Percentiles rank a stretch among this genome's conserved stretches.
phyloP scores from a whole-genome alignment of 2,797 vertebrate species.

The Tangara arthus region DNA sequence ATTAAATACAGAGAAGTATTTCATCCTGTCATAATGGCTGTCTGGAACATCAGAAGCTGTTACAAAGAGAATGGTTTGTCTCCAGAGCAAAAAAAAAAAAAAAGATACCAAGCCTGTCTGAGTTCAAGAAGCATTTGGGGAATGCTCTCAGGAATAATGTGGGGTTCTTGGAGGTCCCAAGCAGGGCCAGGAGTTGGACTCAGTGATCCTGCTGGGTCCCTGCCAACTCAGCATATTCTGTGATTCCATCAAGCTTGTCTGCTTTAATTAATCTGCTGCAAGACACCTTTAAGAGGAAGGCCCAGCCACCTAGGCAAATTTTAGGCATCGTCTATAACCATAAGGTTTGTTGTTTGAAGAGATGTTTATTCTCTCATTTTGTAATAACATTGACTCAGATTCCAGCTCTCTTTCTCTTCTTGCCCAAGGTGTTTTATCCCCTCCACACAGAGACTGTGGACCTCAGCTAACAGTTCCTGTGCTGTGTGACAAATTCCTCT shows the following conservation, averaged over 20 bases:
- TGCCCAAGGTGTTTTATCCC: not conserved
- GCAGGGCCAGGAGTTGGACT: not conserved
- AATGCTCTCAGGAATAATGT: not conserved
- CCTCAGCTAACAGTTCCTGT: not conserved
- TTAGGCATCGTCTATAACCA: not conserved
- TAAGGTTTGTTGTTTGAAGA: not conserved
- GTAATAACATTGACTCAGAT: not conserved
- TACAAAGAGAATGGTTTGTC: slow-evolving; percentile 5
- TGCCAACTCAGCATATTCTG: not conserved
- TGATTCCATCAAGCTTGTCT: not conserved
- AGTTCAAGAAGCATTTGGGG: not conserved
- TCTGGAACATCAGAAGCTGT: not conserved
- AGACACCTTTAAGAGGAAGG: not conserved
- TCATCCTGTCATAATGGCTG: slow-evolving; percentile 2
- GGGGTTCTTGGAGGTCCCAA: not conserved
- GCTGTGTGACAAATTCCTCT: not conserved
- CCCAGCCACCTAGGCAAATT: not conserved
- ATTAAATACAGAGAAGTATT: slow-evolving; percentile 49
- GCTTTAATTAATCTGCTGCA: not conserved
- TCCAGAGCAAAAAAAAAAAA: not conserved
- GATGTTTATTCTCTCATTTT: not conserved
- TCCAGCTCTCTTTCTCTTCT: not conserved
- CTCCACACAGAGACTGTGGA: not conserved
- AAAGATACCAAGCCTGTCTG: not conserved
- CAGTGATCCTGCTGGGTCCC: not conserved